A percentile compares a stretch with the other conserved stretches of the same genome.
Evolutionary conservation across 2,888 invertebrate genomes (phyloP).

Genomic region (Agriopis aurantiaria): DNA sequence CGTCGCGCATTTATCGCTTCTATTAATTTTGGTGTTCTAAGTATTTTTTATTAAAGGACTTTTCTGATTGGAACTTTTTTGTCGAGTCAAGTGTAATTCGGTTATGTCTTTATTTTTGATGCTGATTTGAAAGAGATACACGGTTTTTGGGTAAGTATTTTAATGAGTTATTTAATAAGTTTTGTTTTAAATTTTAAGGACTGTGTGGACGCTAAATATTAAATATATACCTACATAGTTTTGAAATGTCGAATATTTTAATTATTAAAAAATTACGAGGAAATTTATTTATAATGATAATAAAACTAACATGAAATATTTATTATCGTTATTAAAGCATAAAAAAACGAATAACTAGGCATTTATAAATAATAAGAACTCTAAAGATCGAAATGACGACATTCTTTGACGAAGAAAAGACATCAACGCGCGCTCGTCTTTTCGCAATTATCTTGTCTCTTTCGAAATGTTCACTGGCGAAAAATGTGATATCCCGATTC

Average conservation of each 20-base stretch:
- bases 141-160: conserved; percentile 35
- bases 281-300: no score
- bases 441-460: conserved; percentile 29
- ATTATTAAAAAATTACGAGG: no score
- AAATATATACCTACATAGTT: neutral
- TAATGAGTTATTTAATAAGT: neutral
- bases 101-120: conserved; percentile 30
- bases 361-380: neutral
- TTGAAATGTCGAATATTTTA: no score
- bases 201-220: neutral
- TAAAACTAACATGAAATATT: no score
- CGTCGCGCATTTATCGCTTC: conserved; percentile 45
- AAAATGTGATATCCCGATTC: no score
- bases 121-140: conserved; percentile 23
- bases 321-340: no score
- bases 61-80: conserved; percentile 26
- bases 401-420: conserved; percentile 59
- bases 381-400: neutral
- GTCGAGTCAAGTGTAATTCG: conserved; percentile 14
- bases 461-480: neutral
- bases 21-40: conserved; percentile 53
- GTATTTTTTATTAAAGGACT: conserved; percentile 28
- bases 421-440: conserved; percentile 63
- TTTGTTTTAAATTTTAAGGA: neutral
- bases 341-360: no score